A percentile compares a stretch with the other conserved stretches of the same genome.
Evolutionary conservation across 2,797 vertebrate genomes (phyloP).

Genomic region (Thamnophis elegans): DNA sequence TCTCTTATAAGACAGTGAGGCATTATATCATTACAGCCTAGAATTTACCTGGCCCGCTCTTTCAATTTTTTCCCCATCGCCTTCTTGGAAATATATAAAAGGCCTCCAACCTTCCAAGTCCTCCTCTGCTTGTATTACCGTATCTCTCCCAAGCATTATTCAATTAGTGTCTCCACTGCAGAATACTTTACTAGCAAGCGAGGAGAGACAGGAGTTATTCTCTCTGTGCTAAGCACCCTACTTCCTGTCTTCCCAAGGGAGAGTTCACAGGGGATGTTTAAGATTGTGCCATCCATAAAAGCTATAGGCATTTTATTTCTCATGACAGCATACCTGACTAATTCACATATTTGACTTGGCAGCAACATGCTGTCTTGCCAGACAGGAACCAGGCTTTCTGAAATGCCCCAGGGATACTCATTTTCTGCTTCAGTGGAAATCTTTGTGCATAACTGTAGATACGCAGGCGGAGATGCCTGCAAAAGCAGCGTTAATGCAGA

Average conservation of each 20-base stretch:
- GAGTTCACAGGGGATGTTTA: neutral
- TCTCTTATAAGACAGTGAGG: neutral
- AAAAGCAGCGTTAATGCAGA: neutral
- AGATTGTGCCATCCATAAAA: neutral
- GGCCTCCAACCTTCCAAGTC: neutral
- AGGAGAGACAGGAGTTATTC: neutral
- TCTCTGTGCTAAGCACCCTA: neutral
- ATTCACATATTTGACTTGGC: constrained; percentile 26
- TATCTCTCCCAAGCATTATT: neutral
- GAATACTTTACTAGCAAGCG: neutral
- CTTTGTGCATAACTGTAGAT: constrained; percentile 4
- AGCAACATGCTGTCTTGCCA: constrained; percentile 4
- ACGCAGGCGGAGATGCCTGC: neutral
- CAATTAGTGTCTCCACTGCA: neutral
- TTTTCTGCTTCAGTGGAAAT: constrained; percentile 29
- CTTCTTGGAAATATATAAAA: neutral
- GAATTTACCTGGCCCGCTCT: neutral
- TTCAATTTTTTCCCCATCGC: neutral
- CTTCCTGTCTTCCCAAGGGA: neutral
- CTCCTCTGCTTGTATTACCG: neutral
- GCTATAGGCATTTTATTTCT: neutral
- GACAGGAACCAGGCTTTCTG: constrained; percentile 17
- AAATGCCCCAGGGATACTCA: neutral
- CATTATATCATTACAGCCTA: neutral
- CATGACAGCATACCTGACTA: constrained; percentile 9